phyloP scores from a whole-genome alignment of 2,797 vertebrate species.

The Rallus crepitans region DNA sequence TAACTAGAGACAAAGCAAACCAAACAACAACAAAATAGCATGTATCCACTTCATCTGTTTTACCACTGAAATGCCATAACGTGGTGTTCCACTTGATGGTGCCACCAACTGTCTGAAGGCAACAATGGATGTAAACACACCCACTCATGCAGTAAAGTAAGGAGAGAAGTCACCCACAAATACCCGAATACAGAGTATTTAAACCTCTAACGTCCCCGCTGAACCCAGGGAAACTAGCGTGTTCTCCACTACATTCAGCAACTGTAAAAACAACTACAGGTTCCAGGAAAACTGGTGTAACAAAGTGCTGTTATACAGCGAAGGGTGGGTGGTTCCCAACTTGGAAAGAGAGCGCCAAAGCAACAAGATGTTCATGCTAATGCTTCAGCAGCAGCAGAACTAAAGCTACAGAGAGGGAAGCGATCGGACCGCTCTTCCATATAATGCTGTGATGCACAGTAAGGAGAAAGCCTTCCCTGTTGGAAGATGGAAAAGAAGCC shows the following conservation, averaged over 20 bases:
- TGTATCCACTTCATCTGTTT: neutral
- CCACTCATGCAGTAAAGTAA: neutral
- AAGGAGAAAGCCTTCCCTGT: neutral
- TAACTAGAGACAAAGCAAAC: neutral
- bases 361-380: neutral
- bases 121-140: neutral
- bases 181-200: neutral
- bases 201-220: neutral
- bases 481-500: neutral
- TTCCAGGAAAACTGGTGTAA: conserved; percentile 63
- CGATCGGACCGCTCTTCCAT: neutral
- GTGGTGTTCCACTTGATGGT: conserved; percentile 14
- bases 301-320: conserved; percentile 1
- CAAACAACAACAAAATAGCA: neutral
- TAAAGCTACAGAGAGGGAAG: fast-evolving
- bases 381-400: neutral
- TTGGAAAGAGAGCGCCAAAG: neutral
- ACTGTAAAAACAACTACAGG: conserved; percentile 2
- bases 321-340: conserved; percentile 22
- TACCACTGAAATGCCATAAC: neutral
- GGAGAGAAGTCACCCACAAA: neutral
- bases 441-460: neutral
- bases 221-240: conserved; percentile 10
- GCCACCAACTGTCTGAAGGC: neutral
- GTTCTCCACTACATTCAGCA: conserved; percentile 28